phyloP scores from a whole-genome alignment of 2,113 vertebrate genomes.

The Emydura subglobosa region DNA sequence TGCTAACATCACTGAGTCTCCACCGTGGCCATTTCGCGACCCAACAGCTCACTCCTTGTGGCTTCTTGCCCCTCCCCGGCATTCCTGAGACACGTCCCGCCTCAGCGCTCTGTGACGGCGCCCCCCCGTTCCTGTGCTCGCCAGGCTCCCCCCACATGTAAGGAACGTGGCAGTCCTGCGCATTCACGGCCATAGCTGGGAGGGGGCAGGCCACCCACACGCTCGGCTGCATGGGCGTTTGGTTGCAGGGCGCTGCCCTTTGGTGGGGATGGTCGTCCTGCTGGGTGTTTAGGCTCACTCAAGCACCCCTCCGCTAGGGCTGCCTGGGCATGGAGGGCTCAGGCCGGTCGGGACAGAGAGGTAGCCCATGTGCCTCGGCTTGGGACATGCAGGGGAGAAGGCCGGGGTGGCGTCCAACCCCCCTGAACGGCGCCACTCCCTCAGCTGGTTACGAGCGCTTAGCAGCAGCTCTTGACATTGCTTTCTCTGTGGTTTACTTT shows the following conservation, averaged over 20 bases:
- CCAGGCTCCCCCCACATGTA: not conserved
- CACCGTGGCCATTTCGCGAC: conserved; percentile 42
- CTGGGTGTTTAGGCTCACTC: not conserved
- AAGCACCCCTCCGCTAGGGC: not conserved
- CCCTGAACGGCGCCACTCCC: not conserved
- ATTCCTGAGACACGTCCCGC: conserved; percentile 13
- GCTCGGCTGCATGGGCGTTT: not conserved
- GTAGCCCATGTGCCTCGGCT: not conserved
- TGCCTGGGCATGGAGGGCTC: not conserved
- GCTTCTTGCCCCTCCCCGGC: conserved; percentile 6
- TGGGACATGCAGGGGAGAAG: not conserved
- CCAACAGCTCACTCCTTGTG: not conserved
- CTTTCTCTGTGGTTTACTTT: not conserved
- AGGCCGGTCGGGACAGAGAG: not conserved
- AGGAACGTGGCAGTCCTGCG: not conserved
- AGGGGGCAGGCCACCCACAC: not conserved
- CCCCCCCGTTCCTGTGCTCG: not conserved
- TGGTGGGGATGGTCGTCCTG: not conserved
- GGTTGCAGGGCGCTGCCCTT: not conserved
- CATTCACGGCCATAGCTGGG: not conserved
- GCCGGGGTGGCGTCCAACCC: not conserved
- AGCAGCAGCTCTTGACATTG: not conserved
- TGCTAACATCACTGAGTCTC: conserved; percentile 43
- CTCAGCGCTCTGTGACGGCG: not conserved
- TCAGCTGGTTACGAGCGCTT: not conserved